A percentile compares a stretch with the other conserved stretches of the same genome.
Evolutionary conservation across 2,797 vertebrate species (phyloP).

Genomic region (Caiman crocodilus): DNA sequence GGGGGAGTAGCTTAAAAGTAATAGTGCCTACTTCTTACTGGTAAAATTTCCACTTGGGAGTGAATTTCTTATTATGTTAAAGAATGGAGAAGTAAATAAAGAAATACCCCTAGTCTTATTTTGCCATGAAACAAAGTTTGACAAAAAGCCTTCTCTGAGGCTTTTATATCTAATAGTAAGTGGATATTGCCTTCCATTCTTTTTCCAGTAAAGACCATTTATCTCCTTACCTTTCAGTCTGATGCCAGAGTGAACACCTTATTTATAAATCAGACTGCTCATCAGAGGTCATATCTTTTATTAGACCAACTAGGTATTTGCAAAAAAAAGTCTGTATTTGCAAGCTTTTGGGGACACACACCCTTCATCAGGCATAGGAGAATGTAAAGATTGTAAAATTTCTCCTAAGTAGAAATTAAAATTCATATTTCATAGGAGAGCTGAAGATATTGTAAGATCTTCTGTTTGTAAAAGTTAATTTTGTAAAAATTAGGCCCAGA

Average conservation of each 20-base stretch:
- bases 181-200: neutral
- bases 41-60: neutral
- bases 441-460: no score
- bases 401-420: no score
- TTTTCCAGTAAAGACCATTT: neutral
- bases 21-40: neutral
- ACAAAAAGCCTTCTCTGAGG: neutral
- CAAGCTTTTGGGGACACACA: no score
- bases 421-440: no score
- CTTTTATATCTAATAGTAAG: neutral
- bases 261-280: neutral
- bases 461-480: no score
- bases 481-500: no score
- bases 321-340: no score
- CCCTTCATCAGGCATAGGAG: no score
- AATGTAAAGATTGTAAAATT: no score
- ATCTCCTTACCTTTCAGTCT: neutral
- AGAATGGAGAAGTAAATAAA: conserved; percentile 15
- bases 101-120: neutral
- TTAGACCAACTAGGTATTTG: no score
- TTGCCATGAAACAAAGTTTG: neutral
- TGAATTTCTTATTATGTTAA: neutral
- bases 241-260: conserved; percentile 16
- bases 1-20: neutral
- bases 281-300: no score